phyloP scores from a whole-genome alignment of 2,797 vertebrate species.

The Pitangus sulphuratus region DNA sequence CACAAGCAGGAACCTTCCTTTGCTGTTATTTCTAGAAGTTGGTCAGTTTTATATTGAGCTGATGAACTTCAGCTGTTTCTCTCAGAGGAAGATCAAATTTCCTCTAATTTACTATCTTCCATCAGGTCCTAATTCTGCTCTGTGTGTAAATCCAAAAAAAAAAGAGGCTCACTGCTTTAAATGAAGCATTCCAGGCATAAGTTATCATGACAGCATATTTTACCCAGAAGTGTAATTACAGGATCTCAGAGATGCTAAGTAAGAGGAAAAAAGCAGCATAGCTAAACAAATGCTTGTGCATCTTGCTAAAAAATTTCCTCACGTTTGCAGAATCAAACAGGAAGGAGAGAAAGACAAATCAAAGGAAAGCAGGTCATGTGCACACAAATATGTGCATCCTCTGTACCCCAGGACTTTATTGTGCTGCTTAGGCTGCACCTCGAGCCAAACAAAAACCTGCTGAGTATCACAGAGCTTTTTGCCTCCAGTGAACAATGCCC shows the following conservation, averaged over 20 bases:
- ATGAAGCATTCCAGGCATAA: background rate
- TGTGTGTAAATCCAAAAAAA: background rate
- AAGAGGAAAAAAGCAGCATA: slow-evolving; percentile 49
- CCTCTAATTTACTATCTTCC: background rate
- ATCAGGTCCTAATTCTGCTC: background rate
- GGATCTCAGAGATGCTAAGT: slow-evolving; percentile 53
- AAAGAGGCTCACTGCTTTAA: background rate
- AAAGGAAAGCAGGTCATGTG: slow-evolving; percentile 33
- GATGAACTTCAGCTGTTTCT: background rate
- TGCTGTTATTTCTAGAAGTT: background rate
- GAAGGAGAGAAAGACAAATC: slow-evolving; percentile 14
- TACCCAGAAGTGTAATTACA: slow-evolving; percentile 58
- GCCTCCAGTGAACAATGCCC: background rate
- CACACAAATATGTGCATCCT: background rate
- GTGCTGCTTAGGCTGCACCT: background rate
- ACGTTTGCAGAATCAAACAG: background rate
- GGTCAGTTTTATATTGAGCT: background rate
- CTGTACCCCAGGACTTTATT: background rate
- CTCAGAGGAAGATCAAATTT: background rate
- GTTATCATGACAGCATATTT: slow-evolving; percentile 33
- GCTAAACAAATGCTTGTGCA: slow-evolving; percentile 52
- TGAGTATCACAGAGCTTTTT: background rate
- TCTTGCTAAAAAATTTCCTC: slow-evolving; percentile 41
- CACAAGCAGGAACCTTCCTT: background rate
- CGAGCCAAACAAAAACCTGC: slow-evolving; percentile 3